Evolutionary conservation across 1,140 invertebrate genomes (phyloP), one percentile per base, ranked within the genome.

Genomic region (Pseudachorutes palmiensis): DNA sequence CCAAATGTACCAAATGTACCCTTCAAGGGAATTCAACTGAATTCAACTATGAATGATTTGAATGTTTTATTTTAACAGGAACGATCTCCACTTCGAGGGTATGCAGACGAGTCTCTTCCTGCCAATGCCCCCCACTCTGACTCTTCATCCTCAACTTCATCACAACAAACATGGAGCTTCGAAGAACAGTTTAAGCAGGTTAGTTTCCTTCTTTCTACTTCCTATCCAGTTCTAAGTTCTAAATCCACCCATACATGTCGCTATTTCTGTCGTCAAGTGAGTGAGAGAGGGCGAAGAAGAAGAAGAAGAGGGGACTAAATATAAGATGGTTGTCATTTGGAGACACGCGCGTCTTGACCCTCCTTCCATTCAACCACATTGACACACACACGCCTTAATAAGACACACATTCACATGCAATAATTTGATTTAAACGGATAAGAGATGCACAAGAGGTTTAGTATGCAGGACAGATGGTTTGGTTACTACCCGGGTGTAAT

Each of bases 111-210:
- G 36, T 51, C 72, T 2, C 68, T 74, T 68, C 69, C 69, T 22
- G 67, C 68, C 22, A 73, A 71, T 63, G 68, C 69, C 55, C 57
- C 67, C 19, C 72, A 32, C 63, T 55, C 61, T 63, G 32, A 67
- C 68, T 74, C 72, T 30, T 72, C 72, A 33, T 74, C 72, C 14
- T 71, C 70, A 12, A 71, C 70, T 16, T 71, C 72, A 30, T 70
- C 67, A 59, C 72, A 74, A 59, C 72, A 74, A 62, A 74, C 72
- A 29, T 74, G 72, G 72, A 71, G 70, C 49, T 74, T 74, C 62
- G 72, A 71, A 41, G 72, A 74, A 61, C 72, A 74, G 61, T 74
- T 74, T 64, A 74, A 71, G 64, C 72, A 74, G 72, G 72, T 74
- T 33, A 60, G 66, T 62, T 24, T 62, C n/a, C n/a, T n/a, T n/a